Evolutionary conservation across 2,113 vertebrate species (phyloP).

Genomic region (Cathartes aura): DNA sequence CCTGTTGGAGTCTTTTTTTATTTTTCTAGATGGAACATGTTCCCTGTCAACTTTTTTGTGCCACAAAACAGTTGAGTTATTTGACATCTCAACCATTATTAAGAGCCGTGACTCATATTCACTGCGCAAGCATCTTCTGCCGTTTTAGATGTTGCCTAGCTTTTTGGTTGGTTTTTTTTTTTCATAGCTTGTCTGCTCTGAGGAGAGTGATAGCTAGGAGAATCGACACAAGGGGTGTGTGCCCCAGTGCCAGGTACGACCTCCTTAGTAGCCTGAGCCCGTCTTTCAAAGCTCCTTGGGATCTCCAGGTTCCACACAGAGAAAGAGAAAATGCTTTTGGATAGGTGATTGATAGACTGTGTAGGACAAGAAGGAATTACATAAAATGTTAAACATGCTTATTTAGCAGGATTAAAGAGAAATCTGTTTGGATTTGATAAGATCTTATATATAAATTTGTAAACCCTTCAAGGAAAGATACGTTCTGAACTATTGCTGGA

Average conservation of each 20-base stretch:
- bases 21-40: background rate
- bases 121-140: background rate
- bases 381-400: background rate
- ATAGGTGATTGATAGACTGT: background rate
- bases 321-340: background rate
- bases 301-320: background rate
- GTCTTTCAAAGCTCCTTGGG: background rate
- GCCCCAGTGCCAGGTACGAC: background rate
- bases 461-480: background rate
- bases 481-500: background rate
- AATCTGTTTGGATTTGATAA: background rate
- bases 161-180: background rate
- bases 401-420: background rate
- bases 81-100: conserved; percentile 16
- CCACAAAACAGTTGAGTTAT: conserved; percentile 42
- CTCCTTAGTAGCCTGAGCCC: background rate
- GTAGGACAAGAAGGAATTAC: background rate
- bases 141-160: background rate
- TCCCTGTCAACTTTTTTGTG: conserved; percentile 21
- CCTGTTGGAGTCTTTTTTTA: background rate
- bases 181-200: background rate
- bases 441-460: background rate
- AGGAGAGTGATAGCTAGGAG: background rate
- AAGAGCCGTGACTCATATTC: background rate
- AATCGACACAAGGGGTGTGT: background rate